Percentiles rank a stretch among this genome's conserved stretches.
phyloP scores from a whole-genome alignment of 64 coral and sea anemone genomes.

The Stichodactyla helianthus region DNA sequence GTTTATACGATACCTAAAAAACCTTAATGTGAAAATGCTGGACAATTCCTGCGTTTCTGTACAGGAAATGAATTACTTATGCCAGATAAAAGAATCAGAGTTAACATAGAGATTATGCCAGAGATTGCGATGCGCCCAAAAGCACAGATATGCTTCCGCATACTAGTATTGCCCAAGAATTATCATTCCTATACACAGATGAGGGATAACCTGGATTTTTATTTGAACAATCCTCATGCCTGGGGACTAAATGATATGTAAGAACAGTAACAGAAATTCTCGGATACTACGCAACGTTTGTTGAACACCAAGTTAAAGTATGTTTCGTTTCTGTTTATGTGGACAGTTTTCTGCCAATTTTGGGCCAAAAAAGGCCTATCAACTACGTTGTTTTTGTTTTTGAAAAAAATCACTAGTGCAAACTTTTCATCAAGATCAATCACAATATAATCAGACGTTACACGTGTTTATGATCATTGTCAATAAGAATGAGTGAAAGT shows the following conservation, averaged over 20 bases:
- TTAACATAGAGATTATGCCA: no score
- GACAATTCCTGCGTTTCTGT: no score
- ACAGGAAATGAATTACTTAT: no score
- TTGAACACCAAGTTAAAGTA: not conserved
- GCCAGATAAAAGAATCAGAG: no score
- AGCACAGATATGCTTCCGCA: constrained; percentile 33
- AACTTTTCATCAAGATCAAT: not conserved
- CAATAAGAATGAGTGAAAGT: not conserved
- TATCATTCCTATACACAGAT: not conserved
- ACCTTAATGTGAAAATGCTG: no score
- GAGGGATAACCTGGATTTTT: constrained; percentile 5
- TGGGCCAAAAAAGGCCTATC: not conserved
- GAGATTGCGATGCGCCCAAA: constrained; percentile 30
- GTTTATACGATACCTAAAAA: no score
- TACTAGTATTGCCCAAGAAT: constrained; percentile 28
- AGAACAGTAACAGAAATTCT: no score
- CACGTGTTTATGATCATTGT: not conserved
- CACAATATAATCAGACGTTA: not conserved
- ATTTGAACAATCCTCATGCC: no score
- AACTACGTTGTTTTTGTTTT: not conserved
- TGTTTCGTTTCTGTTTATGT: not conserved
- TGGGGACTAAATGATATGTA: no score
- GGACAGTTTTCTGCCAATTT: not conserved
- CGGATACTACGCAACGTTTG: not conserved
- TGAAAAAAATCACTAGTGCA: not conserved